Evolutionary conservation across 2,888 invertebrate genomes (phyloP).

Genomic region (Spatulosminthurus flaviceps): DNA sequence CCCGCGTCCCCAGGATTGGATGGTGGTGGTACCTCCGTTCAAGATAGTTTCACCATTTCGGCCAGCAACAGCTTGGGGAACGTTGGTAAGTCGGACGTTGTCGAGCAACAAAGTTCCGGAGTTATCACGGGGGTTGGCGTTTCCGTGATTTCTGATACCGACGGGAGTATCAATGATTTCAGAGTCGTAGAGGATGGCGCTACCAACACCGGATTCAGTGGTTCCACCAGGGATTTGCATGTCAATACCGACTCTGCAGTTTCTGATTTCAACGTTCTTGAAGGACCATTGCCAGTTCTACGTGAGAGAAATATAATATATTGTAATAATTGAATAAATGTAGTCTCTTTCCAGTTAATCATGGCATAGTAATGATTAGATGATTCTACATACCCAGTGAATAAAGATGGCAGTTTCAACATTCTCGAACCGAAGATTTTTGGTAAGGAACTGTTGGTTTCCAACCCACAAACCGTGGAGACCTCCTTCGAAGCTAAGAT

Average conservation of each 20-base stretch:
- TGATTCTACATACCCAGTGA: conserved; percentile 60
- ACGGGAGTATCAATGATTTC: conserved; percentile 51
- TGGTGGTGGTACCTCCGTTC: conserved; percentile 49
- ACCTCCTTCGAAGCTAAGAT: conserved; percentile 56
- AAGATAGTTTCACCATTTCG: conserved; percentile 30
- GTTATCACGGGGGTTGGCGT: conserved; percentile 47
- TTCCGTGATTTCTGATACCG: conserved; percentile 48
- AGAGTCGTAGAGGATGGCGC: conserved; percentile 56
- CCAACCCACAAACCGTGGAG: conserved; percentile 59
- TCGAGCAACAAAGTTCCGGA: conserved; percentile 59
- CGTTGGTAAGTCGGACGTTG: conserved; percentile 53
- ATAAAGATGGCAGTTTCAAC: conserved; percentile 59
- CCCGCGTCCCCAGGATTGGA: conserved; percentile 57
- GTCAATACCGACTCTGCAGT: conserved; percentile 57
- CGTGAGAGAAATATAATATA: no score
- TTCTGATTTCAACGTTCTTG: conserved; percentile 52
- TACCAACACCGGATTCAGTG: conserved; percentile 46
- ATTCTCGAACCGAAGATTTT: conserved; percentile 52
- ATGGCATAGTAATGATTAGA: no score
- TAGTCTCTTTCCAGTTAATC: no score
- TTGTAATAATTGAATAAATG: no score
- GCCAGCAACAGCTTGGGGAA: conserved; percentile 44
- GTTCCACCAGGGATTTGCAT: conserved; percentile 42
- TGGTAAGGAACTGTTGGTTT: conserved; percentile 60
- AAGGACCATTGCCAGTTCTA: conserved; percentile 63